Percentiles rank a stretch among this genome's conserved stretches.
Conservation (phyloP, 2,797 vertebrate species). For the Microtus obscurus region DNA sequence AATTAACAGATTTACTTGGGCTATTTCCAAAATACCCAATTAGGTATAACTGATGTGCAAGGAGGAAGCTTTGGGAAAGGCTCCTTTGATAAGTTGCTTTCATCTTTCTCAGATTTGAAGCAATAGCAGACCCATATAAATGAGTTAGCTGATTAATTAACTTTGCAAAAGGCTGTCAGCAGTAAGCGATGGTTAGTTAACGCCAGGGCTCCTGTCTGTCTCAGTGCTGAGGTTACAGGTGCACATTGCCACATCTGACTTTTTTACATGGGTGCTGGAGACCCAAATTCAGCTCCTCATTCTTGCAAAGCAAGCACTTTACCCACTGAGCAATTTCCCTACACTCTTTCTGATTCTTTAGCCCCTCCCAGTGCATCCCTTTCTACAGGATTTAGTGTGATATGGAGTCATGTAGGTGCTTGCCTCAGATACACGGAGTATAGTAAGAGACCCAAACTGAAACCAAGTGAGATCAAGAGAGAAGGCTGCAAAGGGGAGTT, state of each 20-base stretch:
- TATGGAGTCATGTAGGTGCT: background rate
- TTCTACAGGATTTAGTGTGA: background rate
- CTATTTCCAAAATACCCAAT: background rate
- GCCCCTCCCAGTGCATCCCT: background rate
- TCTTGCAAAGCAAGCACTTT: background rate
- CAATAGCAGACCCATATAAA: background rate
- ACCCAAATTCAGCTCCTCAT: background rate
- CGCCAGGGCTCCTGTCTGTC: too few species aligned
- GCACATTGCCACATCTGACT: background rate
- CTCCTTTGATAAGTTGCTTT: background rate
- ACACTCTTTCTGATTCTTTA: constrained; percentile 20
- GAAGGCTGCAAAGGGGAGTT: background rate
- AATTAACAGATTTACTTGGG: background rate
- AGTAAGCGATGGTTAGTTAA: background rate
- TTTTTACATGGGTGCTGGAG: background rate
- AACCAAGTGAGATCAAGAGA: background rate
- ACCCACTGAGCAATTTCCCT: too few species aligned
- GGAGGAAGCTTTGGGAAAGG: background rate
- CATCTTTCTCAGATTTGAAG: background rate
- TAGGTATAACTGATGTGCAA: background rate
- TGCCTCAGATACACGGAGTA: background rate
- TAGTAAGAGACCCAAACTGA: background rate
- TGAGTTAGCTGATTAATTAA: background rate
- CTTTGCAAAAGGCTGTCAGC: background rate
- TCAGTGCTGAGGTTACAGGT: background rate